Evolutionary conservation across 2,113 vertebrate genomes (phyloP), one percentile per base, ranked within the genome.

Genomic region (Condylura cristata): DNA sequence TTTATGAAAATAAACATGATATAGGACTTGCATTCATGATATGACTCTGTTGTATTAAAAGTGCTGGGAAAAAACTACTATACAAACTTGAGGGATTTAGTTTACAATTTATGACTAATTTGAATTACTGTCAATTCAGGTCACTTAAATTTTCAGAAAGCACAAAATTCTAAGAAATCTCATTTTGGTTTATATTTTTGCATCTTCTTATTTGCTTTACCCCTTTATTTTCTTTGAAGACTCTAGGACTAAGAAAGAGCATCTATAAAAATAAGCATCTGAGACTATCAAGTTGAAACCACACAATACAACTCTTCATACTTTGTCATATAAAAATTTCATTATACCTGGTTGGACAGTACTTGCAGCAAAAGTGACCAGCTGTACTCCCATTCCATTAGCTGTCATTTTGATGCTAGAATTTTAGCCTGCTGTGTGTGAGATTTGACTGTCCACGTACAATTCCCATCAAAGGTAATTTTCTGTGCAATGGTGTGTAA

Each of bases 391-490:
- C 86, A 80, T 92, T 84, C 89, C 90, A 97, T 97, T 92, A 96
- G 65, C 85, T 89, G 82, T 93, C 76, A 92, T 94, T 97, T 86
- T 71, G 63, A 93, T 16, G 51, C 61, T 91, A 91, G 80, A 96
- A 70, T 97, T 96, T 94, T 70, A 97, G 63, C 94, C 96, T 89
- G 96, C 97, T 71, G 91, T 84, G 86, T 68, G 65, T 58, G 61
- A 86, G 83, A 97, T 96, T 95, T 93, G 68, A 96, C 78, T 72
- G 20, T 89, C 89, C 37, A 48, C 89, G 93, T 70, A 96, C 90
- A 63, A 56, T 96, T 89, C 71, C 79, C 89, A 97, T 90, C 92
- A 96, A 97, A 96, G 53, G 96, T 74, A 97, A 97, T 96, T 96
- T 87, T 97, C 95, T 92, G 85, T 86, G 92, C 87, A 97, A 88